Base-by-base conservation (phyloP, 2,888 invertebrate genomes). In the Scotopteryx bipunctaria region DNA sequence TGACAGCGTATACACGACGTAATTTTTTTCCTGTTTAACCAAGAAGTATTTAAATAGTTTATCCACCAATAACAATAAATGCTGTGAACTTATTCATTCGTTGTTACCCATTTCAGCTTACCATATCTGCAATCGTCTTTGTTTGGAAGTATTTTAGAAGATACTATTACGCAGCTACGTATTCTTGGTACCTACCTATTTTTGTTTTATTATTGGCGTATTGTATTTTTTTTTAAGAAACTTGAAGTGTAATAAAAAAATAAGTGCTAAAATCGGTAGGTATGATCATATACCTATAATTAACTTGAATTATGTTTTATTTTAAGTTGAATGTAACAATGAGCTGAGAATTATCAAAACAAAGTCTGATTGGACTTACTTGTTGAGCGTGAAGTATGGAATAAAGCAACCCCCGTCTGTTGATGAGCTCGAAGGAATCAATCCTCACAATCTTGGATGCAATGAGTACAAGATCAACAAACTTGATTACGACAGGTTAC, bases 121-220 rank as follows among this genome's bases (percentile, higher is more conserved):
- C 59, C 73, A 0, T 75, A 69, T 43, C 65, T 86, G 6, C 64
- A 70, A 27, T 59, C 78, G 0, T 73, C 70, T 1, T 33, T 85
- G 9, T 78, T 78, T 50, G 80, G 77, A 2, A 73, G 76, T 0
- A 53, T 78, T 11, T 45, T 86, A 19, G 86, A 84, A 63, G 84
- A 84, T 40, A 55, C 67, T 0, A 58, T 83, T 8, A 67, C 60
- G 5, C 67, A 83, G 56, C 25, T 83, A 4, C 69, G 72, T 8
- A 71, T 86, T 40, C 63, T 86, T 8, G 65, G 86, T 86, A 64
- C 57, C 57, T 50, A 19, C 31, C 15, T 6, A 9, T 16, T 40
- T 46, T 21, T 27, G 33, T 1, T 17, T 11, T 21, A 15, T 14
- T 13, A 8, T 17, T 16, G n/a, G 9, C 5, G 8, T 8, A 9